Base-by-base conservation (phyloP, 2,888 invertebrate species). In the Mechanitis messenoides region DNA sequence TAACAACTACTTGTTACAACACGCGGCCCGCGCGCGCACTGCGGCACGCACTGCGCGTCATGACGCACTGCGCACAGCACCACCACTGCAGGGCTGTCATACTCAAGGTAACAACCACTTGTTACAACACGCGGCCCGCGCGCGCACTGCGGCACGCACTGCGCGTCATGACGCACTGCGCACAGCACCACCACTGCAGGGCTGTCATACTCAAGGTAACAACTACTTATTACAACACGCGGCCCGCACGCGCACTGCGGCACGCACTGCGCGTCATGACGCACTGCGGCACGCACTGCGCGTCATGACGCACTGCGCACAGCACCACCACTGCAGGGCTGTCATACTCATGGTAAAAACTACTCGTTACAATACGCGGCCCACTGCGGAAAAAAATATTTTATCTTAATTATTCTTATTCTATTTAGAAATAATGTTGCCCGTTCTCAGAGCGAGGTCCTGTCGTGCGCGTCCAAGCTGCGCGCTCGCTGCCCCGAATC, bases 131-230 rank as follows among this genome's bases (percentile, higher is more conserved):
- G 61, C 71, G 81, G 46, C 71, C 76, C 55, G 80, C 90, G 11
- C 60, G 20, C 20, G 20, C 20, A 20, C 20, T 20, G 20, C 20
- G 20, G 20, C 20, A 20, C 20, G 20, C 90, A 5, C 62, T 81
- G 59, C 71, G 77, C 53, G 70, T 78, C 35, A 68, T 83, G 58
- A 84, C 91, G 11, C 92, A 93, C 72, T 85, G 64, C 33, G 33
- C 55, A 3, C 31, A 59, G 28, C 66, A 69, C 45, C 68, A 69
- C 6, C 69, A 69, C 33, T 69, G 68, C 55, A 59, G 69, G 28
- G 58, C 66, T 54, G 47, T 68, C 31, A 68, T 69, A 31, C 60
- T 68, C 35, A 68, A 69, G 64, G 68, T 67, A 58, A 46, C 20
- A 50, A 6, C 50, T 7, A 50, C 9, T 9, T 31, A 1, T 20